phyloP scores from a whole-genome alignment of 2,888 invertebrate species.

The Lamellibrachia satsuma region DNA sequence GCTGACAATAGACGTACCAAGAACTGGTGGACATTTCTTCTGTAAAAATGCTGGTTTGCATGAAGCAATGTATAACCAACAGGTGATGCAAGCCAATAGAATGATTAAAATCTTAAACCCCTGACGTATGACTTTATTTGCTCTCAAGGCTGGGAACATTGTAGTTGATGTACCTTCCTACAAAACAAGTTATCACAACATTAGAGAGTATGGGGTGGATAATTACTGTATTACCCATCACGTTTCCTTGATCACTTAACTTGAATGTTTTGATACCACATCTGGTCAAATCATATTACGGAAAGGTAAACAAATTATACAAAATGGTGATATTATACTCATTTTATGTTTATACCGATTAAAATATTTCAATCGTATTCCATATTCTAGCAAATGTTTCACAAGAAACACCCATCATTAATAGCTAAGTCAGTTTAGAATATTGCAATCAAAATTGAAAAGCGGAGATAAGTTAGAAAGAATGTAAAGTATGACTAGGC shows the following conservation, averaged over 20 bases:
- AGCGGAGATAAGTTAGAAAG: no score
- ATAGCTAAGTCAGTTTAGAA: no score
- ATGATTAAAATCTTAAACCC: not conserved
- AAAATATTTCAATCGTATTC: not conserved
- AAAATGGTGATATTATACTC: not conserved
- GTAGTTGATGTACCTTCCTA: not conserved
- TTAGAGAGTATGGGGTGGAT: not conserved
- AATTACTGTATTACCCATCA: no score
- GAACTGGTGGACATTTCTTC: conserved; percentile 13
- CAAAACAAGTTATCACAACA: not conserved
- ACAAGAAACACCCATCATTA: no score
- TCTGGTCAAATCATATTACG: not conserved
- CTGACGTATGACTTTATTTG: not conserved
- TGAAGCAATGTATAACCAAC: not conserved
- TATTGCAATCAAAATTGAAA: no score
- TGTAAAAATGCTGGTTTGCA: not conserved
- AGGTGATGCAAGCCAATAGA: not conserved
- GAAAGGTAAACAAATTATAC: not conserved
- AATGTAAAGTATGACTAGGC: no score
- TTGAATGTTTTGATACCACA: not conserved
- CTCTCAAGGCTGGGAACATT: not conserved
- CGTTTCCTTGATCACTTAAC: no score
- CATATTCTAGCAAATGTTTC: no score
- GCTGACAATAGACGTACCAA: not conserved
- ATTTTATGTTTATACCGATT: not conserved